Evolutionary conservation across 2,113 vertebrate species (phyloP).

Genomic region (Caloenas nicobarica): DNA sequence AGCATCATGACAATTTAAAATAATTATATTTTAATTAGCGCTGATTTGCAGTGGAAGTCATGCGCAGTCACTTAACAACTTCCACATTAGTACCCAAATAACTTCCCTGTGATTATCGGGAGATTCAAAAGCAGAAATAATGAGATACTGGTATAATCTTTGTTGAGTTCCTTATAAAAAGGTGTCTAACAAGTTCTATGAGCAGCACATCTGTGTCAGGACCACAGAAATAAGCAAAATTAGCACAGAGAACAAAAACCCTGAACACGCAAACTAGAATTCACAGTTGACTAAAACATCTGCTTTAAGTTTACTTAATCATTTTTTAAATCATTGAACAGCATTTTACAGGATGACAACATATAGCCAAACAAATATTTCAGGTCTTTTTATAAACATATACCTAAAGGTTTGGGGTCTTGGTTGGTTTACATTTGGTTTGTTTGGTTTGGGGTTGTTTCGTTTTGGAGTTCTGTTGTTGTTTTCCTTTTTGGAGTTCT

Average conservation of each 20-base stretch:
- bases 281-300: not conserved
- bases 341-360: not conserved
- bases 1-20: conserved; percentile 25
- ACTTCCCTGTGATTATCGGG: conserved; percentile 9
- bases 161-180: not conserved
- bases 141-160: not conserved
- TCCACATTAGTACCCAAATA: conserved; percentile 24
- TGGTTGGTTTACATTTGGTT: not conserved
- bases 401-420: not conserved
- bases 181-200: not conserved
- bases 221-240: not conserved
- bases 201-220: not conserved
- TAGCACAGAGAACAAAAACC: not conserved
- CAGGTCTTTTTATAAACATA: not conserved
- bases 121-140: not conserved
- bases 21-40: conserved; percentile 46
- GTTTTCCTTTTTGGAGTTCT: too few species aligned
- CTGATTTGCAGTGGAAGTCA: conserved; percentile 51
- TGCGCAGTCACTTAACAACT: conserved; percentile 13
- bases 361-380: not conserved
- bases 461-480: too few species aligned
- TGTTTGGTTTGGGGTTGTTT: too few species aligned
- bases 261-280: not conserved
- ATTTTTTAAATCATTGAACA: not conserved
- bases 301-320: not conserved